Evolutionary conservation across 2,797 vertebrate genomes (phyloP).

Genomic region (Helostoma temminkii): DNA sequence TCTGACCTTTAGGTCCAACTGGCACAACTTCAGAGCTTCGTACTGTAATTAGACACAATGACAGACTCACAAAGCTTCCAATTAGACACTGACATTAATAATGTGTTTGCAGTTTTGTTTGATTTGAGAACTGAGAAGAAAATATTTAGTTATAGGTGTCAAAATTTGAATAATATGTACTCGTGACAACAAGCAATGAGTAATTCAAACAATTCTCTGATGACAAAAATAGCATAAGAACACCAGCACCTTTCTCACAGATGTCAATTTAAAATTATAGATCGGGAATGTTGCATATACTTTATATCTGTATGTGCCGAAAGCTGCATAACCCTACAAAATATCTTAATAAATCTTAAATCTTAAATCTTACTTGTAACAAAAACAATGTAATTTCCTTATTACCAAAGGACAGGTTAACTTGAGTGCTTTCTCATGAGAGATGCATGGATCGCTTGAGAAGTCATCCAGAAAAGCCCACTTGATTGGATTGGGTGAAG

Average conservation of each 20-base stretch:
- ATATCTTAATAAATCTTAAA: too few relatives aligned
- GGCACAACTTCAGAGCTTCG: neutral
- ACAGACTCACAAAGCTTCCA: neutral
- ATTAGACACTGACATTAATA: neutral
- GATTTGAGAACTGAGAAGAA: neutral
- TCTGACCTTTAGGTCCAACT: constrained; percentile 1
- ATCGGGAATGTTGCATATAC: neutral
- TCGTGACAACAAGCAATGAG: neutral
- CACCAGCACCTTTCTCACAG: too few relatives aligned
- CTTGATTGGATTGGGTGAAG: constrained; percentile 80
- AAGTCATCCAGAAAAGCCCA: constrained; percentile 80
- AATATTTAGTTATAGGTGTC: neutral
- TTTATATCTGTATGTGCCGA: neutral
- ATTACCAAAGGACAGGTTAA: constrained; percentile 72
- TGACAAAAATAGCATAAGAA: too few relatives aligned
- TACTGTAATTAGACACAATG: constrained; percentile 10
- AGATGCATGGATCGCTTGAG: constrained; percentile 68
- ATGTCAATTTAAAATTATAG: neutral
- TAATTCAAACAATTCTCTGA: too few relatives aligned
- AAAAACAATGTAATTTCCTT: constrained; percentile 38
- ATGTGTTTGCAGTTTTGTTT: neutral
- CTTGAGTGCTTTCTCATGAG: constrained; percentile 63
- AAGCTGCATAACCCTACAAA: constrained; percentile 2
- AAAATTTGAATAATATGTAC: neutral
- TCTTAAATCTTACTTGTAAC: constrained; percentile 11